Conservation (phyloP, 2,113 vertebrate genomes). For the Otus sunia region DNA sequence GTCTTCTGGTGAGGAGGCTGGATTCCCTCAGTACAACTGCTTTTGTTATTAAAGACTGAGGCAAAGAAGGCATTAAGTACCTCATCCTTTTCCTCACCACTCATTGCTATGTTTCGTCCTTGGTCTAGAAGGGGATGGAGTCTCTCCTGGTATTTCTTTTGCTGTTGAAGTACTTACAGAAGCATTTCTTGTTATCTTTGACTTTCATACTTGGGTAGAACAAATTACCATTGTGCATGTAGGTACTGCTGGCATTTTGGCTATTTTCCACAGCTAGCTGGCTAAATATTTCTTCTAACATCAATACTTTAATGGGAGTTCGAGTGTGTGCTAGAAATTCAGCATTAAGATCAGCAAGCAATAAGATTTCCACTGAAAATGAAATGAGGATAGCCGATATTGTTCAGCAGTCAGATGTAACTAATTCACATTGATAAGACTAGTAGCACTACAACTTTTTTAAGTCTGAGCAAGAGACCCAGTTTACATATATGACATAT, state of each 20-base stretch:
- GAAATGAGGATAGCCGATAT: background rate
- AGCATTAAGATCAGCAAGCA: background rate
- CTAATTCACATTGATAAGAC: background rate
- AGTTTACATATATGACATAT: conserved; percentile 6
- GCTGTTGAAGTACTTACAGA: no score
- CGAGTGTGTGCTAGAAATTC: background rate
- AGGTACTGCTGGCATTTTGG: background rate
- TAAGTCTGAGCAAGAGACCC: background rate
- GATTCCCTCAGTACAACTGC: no score
- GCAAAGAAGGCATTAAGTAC: no score
- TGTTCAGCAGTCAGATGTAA: background rate
- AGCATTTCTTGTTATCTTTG: no score
- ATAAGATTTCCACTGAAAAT: background rate
- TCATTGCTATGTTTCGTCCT: no score
- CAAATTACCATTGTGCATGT: background rate
- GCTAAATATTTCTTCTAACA: background rate
- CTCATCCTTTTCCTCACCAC: no score
- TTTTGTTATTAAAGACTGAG: no score
- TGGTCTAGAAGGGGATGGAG: no score
- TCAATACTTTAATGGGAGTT: background rate
- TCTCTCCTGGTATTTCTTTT: no score
- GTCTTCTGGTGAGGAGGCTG: no score
- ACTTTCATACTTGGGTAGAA: background rate
- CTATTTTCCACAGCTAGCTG: background rate
- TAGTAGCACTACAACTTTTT: background rate